Conservation (phyloP, 2,888 invertebrate genomes). For the Pherbina coryleti region DNA sequence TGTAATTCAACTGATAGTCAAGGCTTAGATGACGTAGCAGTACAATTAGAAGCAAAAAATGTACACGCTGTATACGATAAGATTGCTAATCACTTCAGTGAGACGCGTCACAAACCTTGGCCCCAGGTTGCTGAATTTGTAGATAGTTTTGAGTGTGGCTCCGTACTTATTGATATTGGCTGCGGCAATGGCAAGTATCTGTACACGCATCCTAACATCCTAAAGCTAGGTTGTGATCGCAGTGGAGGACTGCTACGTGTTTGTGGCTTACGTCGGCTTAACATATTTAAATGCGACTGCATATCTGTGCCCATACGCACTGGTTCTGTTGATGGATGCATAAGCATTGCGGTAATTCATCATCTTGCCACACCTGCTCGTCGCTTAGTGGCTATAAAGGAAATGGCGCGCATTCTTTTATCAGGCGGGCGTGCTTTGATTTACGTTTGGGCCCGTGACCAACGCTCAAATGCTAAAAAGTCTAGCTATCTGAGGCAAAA, state of each 20-base stretch:
- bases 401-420: constrained; percentile 82
- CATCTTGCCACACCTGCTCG: constrained; percentile 89
- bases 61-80: constrained; percentile 93
- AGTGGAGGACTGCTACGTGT: constrained; percentile 78
- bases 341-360: constrained; percentile 97
- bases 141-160: constrained; percentile 75
- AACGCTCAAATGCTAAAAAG: constrained; percentile 75
- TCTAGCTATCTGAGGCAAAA: constrained; percentile 80
- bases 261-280: constrained; percentile 73
- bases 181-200: constrained; percentile 99
- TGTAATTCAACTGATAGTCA: neutral
- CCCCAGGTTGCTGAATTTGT: constrained; percentile 89
- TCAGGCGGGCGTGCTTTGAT: constrained; percentile 83
- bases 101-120: constrained; percentile 95
- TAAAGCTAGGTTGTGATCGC: constrained; percentile 85
- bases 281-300: constrained; percentile 84
- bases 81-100: constrained; percentile 95
- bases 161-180: constrained; percentile 90
- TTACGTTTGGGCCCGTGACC: constrained; percentile 97
- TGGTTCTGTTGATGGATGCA: constrained; percentile 80
- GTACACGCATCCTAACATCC: constrained; percentile 55
- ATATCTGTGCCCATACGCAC: constrained; percentile 79
- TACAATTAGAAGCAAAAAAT: constrained; percentile 79
- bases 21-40: constrained; percentile 71
- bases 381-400: constrained; percentile 79